Percentiles rank a stretch among this genome's conserved stretches.
phyloP scores from a whole-genome alignment of 2,888 invertebrate genomes.

The Hoplodrina ambigua region DNA sequence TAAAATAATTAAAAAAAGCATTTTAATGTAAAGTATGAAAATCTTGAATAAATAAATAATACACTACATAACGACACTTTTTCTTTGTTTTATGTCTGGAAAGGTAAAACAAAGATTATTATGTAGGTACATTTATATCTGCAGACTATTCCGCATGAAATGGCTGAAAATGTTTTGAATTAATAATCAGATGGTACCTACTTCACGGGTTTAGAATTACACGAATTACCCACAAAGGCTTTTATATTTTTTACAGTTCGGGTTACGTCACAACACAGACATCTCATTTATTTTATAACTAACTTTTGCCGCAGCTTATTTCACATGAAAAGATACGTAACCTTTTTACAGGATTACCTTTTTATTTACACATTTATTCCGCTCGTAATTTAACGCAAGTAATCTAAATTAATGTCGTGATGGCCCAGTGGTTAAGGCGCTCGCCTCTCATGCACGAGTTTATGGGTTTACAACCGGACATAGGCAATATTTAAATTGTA shows the following conservation, averaged over 20 bases:
- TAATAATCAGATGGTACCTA: constrained; percentile 20
- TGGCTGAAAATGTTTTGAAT: constrained; percentile 23
- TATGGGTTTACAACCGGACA: no score
- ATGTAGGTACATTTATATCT: constrained; percentile 25
- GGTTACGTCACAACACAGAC: constrained; percentile 17
- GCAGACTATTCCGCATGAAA: constrained; percentile 21
- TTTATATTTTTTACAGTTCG: constrained; percentile 24
- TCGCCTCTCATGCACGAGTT: no score
- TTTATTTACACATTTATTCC: constrained; percentile 33
- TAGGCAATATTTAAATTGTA: no score
- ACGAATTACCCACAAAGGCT: background rate
- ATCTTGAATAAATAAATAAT: constrained; percentile 19
- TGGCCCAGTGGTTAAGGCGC: no score
- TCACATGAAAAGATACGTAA: constrained; percentile 20
- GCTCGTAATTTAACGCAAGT: constrained; percentile 8
- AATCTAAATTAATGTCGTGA: constrained; percentile 26
- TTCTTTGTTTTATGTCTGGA: background rate
- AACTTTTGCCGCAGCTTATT: constrained; percentile 45
- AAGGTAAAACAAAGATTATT: constrained; percentile 16
- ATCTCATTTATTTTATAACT: constrained; percentile 39
- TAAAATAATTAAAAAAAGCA: constrained; percentile 23
- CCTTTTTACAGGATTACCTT: constrained; percentile 18
- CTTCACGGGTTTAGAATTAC: constrained; percentile 21
- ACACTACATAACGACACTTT: background rate
- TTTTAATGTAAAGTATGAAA: constrained; percentile 6